These are phyloP conservation scores for Calvadosia cruxmelitensis DNA, from an alignment of 30 jellyfish, hydroid and myxozoan species.

Conservation along the genomic window DNA sequence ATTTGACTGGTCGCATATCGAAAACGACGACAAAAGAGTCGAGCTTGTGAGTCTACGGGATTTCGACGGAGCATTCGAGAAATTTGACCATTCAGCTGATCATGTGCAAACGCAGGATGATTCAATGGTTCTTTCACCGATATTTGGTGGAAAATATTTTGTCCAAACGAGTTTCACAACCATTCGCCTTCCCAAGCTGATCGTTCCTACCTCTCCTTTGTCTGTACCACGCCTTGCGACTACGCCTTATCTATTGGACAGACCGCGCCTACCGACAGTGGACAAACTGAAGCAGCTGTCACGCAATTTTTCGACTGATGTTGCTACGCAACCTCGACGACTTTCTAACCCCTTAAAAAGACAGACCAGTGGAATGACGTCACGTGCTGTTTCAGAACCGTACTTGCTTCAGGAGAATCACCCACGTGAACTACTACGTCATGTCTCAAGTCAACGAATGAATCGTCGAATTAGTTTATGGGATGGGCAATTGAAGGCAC, in stretches of 20 bases:
- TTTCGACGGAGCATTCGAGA: not conserved
- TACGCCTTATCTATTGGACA: not conserved
- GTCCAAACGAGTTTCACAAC: conserved; percentile 56
- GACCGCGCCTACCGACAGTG: not conserved
- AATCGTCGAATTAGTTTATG: not conserved
- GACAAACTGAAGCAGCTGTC: not conserved
- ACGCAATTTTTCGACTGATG: not conserved
- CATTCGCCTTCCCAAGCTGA: conserved; percentile 39
- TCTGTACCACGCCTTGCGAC: not conserved
- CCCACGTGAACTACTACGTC: not conserved
- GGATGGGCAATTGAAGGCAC: not conserved
- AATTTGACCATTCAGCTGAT: not conserved
- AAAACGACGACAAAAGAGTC: not conserved
- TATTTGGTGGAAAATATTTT: conserved; percentile 53
- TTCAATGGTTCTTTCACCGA: conserved; percentile 15
- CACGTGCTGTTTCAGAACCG: not conserved
- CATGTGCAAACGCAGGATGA: not conserved
- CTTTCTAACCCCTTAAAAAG: too few relatives aligned
- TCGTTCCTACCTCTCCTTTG: not conserved
- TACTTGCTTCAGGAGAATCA: not conserved
- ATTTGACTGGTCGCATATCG: not conserved
- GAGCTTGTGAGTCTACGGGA: not conserved
- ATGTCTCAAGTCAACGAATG: not conserved
- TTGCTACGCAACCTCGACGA: too few relatives aligned
- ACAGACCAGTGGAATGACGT: not conserved